Percentiles rank a stretch among this genome's conserved stretches.
Conservation (phyloP, 2,888 invertebrate genomes). For the Hyposoter didymator region DNA sequence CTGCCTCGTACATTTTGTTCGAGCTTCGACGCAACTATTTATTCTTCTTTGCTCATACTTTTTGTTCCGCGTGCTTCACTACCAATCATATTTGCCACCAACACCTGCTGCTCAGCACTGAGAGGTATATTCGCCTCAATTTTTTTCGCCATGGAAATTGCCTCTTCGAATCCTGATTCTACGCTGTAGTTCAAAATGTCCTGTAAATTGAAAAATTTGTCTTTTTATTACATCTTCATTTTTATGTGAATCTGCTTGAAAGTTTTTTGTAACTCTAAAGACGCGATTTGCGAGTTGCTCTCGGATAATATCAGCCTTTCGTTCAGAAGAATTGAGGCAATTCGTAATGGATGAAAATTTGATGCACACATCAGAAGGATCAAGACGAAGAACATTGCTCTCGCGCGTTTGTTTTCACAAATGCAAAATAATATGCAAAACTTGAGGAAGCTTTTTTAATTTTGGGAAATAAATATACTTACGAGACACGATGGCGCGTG, state of each 20-base stretch:
- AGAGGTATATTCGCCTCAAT: slow-evolving; percentile 84
- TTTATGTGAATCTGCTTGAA: not conserved
- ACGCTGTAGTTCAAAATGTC: slow-evolving; percentile 84
- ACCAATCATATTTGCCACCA: slow-evolving; percentile 85
- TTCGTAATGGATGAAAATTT: not conserved
- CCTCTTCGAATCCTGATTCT: slow-evolving; percentile 86
- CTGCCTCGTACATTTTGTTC: not conserved
- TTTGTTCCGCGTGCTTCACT: slow-evolving; percentile 73
- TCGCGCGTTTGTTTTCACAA: not conserved
- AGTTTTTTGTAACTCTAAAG: not conserved
- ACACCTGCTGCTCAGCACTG: slow-evolving; percentile 84
- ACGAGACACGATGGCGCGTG: slow-evolving; percentile 85
- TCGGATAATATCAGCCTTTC: no score
- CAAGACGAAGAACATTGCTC: not conserved
- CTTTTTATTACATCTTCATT: not conserved
- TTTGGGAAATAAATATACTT: slow-evolving; percentile 33
- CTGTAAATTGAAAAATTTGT: slow-evolving; percentile 31
- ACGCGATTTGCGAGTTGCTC: not conserved
- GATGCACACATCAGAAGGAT: not conserved
- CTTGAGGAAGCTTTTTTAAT: not conserved
- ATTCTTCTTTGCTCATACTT: not conserved
- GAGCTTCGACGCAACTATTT: not conserved
- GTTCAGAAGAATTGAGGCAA: not conserved
- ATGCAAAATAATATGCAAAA: not conserved
- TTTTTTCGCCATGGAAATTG: slow-evolving; percentile 82